These are phyloP conservation scores for Zosterops borbonicus DNA, from an alignment of 2,113 vertebrate genomes.

Conservation along the genomic window DNA sequence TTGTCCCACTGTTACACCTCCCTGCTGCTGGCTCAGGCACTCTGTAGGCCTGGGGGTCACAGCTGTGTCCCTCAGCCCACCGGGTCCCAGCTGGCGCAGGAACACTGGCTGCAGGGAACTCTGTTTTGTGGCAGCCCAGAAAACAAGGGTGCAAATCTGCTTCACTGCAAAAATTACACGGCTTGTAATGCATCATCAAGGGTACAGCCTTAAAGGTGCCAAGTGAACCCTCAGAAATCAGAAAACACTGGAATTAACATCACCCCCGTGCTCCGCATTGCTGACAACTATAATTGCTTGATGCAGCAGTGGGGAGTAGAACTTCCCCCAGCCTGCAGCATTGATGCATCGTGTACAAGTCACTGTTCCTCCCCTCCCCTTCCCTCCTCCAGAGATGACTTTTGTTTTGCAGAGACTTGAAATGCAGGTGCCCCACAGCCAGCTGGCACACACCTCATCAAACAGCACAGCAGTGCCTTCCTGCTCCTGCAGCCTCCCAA, in stretches of 20 bases:
- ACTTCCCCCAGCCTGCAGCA: not conserved
- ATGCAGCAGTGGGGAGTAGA: not conserved
- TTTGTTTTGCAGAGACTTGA: not conserved
- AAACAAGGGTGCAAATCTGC: not conserved
- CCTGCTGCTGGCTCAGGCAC: not conserved
- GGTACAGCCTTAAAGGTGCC: not conserved
- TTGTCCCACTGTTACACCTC: not conserved
- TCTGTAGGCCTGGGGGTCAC: not conserved
- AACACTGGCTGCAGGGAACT: not conserved
- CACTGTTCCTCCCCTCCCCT: not conserved
- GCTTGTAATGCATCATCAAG: accelerated
- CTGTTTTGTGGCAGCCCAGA: not conserved
- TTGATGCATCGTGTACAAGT: not conserved
- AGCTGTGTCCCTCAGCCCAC: accelerated
- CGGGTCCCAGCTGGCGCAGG: accelerated
- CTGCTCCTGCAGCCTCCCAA: accelerated
- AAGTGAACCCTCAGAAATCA: not conserved
- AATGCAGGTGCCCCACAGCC: not conserved
- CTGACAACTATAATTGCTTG: not conserved
- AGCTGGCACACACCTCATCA: not conserved
- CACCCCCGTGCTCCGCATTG: accelerated
- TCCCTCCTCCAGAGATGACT: not conserved
- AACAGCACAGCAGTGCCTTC: not conserved
- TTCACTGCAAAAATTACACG: not conserved
- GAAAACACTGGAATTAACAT: not conserved